Conservation (phyloP, 1,140 invertebrate species). For the Aradophagus sp. region DNA sequence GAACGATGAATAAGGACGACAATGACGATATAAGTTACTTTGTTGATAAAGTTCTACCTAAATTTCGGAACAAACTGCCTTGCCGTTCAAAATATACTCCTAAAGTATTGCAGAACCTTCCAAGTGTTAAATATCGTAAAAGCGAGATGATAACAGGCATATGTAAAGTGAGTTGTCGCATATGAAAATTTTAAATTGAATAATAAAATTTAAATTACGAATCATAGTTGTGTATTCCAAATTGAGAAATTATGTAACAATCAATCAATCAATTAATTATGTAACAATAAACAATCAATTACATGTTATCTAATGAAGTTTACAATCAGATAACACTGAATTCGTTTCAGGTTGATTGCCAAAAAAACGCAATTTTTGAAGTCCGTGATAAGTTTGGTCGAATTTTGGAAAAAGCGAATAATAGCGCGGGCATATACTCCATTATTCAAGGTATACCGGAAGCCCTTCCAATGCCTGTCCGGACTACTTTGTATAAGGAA, state of each 20-base stretch:
- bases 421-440: constrained; percentile 78
- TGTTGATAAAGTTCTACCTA: constrained; percentile 39
- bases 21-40: constrained; percentile 30
- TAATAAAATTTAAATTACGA: no score
- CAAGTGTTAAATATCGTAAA: constrained; percentile 69
- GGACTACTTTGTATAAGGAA: constrained; percentile 71
- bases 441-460: constrained; percentile 75
- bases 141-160: constrained; percentile 78
- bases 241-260: no score
- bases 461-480: constrained; percentile 65
- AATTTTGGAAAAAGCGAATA: constrained; percentile 77
- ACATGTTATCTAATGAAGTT: no score
- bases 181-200: no score
- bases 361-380: constrained; percentile 74
- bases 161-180: constrained; percentile 77
- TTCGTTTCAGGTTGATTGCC: constrained; percentile 72
- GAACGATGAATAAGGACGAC: constrained; percentile 2
- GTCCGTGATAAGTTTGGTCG: constrained; percentile 74
- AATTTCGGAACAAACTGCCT: constrained; percentile 77
- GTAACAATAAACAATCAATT: no score
- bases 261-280: no score
- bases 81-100: constrained; percentile 78
- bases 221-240: no score
- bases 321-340: neutral
- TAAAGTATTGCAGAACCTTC: constrained; percentile 65